Evolutionary conservation across 2,888 invertebrate species (phyloP), one percentile per base, ranked within the genome.

Genomic region (Chymomyza amoena): DNA sequence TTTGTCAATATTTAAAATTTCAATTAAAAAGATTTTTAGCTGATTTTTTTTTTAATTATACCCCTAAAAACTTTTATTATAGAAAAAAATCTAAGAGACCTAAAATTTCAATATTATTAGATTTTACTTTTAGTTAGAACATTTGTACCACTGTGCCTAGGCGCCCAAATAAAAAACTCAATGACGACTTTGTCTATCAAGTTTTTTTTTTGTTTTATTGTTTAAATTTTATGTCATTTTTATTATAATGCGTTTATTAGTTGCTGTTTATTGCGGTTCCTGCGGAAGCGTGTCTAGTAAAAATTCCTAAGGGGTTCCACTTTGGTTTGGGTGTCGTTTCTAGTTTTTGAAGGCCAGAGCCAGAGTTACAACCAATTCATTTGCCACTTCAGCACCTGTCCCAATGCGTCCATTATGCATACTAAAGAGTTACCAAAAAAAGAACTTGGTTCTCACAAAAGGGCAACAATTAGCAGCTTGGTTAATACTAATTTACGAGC

Each of bases 351-450:
- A 25, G 6, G 36, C 61, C 54, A 69, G 68, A 6, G 36, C 61
- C 45, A 69, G 69, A 13, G 28, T 25, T 13, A 25, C 25, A 57
- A 4, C 13, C 25, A 7, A 57, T 56, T 68, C 63, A 45, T 51
- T 54, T 59, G 62, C 61, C 39, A 56, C 61, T 56, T 13, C 39
- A 50, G 16, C 36, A 67, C 66, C 63, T 64, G 60, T 65, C 61
- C 61, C 45, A 65, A 56, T 65, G 65, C 65, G 60, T 61, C 16
- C 54, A 54, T 54, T 18, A 9, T 54, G 54, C 54, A 54, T 54
- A 54, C 18, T 20, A 54, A 54, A 16, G 16, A 54, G 54, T 54
- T 20, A 10, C 39, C 13, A 1, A 45, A 45, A 45, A 45, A 13
- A 4, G 13, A 45, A 45, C 32, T 32, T 32, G 32, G 13, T 45